These are phyloP conservation scores for Bufotes viridis DNA, from an alignment of 2,797 vertebrate species.

Conservation along the genomic window DNA sequence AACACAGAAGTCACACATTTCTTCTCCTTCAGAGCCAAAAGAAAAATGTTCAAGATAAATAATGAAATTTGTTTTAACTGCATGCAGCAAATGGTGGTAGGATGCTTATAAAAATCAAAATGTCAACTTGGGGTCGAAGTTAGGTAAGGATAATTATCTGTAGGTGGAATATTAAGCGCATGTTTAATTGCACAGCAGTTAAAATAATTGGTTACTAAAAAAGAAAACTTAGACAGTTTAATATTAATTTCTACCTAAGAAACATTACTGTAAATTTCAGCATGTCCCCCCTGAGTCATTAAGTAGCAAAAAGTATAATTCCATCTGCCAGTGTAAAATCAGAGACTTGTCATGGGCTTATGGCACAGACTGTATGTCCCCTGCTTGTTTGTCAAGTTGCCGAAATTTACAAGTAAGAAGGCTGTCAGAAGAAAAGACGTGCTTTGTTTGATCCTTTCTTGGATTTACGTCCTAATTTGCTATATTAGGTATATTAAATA, in stretches of 20 bases:
- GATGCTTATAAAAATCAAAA: conserved; percentile 78
- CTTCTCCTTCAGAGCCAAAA: background rate
- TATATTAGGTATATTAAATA: background rate
- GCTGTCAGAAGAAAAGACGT: background rate
- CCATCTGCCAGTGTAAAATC: conserved; percentile 49
- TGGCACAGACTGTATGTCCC: conserved; percentile 30
- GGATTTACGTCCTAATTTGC: background rate
- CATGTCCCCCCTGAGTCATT: conserved; percentile 59
- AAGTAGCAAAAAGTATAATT: conserved; percentile 52
- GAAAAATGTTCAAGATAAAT: conserved; percentile 67
- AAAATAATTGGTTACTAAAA: conserved; percentile 84
- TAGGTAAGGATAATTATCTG: conserved; percentile 81
- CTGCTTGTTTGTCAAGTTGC: conserved; percentile 34
- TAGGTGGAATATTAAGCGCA: conserved; percentile 81
- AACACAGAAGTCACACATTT: background rate
- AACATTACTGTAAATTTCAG: conserved; percentile 60
- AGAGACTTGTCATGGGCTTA: conserved; percentile 25
- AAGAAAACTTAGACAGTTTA: conserved; percentile 78
- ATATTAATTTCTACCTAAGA: conserved; percentile 74
- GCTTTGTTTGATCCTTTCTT: conserved; percentile 9
- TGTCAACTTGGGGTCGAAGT: conserved; percentile 77
- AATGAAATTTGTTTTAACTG: conserved; percentile 81
- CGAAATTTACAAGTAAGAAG: conserved; percentile 27
- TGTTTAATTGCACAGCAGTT: conserved; percentile 81
- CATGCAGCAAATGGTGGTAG: conserved; percentile 78